Base-by-base conservation (phyloP, 2,888 invertebrate genomes). In the Drosophila mimica region DNA sequence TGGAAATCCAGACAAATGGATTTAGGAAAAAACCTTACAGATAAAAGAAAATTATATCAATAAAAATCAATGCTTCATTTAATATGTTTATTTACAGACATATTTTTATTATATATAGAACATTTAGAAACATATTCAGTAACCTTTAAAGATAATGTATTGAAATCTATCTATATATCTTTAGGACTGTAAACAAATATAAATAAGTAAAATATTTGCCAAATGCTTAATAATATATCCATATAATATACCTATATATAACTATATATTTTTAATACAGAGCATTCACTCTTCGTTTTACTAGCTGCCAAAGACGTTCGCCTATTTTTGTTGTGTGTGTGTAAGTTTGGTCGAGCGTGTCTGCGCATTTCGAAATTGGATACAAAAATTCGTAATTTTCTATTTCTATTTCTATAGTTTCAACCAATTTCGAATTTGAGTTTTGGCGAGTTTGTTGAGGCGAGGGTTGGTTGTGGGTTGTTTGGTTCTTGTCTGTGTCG, bases 311-410 rank as follows among this genome's bases (percentile, higher is more conserved):
- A 11, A 25, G 31, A 28, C 6, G 25, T 46, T 46, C 15, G 6
- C 28, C 38, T 17, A n/a, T 8, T 28, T n/a, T 48, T 43, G 33
- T 48, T 62, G 31, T 65, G 38, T 70, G 53, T 70, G 74, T 66
- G 80, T 81, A 83, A 73, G 75, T 75, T 79, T 79, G 76, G 76
- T 83, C 79, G 76, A 78, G 82, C 86, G 83, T 86, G 86, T 83
- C 82, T 76, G 81, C 68, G 82, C 86, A 86, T 79, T 83, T 83
- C 74, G 83, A 83, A 86, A 86, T 83, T 83, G 86, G 82, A 81
- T 86, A 86, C 78, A 81, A 82, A 78, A 80, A 72, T 79, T 82
- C 75, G 70, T 82, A 72, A 46, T 46, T 46, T 46, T 46, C 46
- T 82, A 61, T 72, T 75, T 70, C 62, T 46, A 52, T 71, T 71